These are phyloP conservation scores for Fragum fragum DNA, from an alignment of 2,888 invertebrate species.

Conservation along the genomic window DNA sequence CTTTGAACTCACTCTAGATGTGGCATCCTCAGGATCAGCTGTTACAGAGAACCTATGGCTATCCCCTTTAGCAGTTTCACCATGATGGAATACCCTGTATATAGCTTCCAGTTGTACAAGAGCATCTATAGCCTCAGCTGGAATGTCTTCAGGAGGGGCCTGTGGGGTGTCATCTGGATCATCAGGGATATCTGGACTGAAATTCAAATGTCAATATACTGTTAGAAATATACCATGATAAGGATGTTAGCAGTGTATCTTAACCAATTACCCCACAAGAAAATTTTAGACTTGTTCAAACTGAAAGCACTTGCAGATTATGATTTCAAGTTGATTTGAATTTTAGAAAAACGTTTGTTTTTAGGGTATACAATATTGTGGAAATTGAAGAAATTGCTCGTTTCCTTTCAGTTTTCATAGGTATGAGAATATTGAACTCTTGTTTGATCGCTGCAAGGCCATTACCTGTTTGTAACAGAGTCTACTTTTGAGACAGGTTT, in stretches of 20 bases:
- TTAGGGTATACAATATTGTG: too few species aligned
- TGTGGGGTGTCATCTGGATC: constrained; percentile 44
- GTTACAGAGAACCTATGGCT: constrained; percentile 84
- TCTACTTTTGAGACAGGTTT: constrained; percentile 61
- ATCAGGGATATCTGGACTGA: constrained; percentile 72
- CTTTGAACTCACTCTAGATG: constrained; percentile 82
- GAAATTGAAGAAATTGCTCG: too few species aligned
- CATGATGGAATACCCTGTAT: constrained; percentile 84
- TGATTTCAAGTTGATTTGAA: too few species aligned
- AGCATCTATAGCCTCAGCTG: constrained; percentile 80
- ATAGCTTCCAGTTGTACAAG: constrained; percentile 81
- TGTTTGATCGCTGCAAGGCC: too few species aligned
- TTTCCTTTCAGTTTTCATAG: too few species aligned
- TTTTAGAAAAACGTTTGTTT: too few species aligned
- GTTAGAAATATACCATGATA: too few species aligned
- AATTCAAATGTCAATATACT: neutral
- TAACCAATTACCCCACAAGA: too few species aligned
- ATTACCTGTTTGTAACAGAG: constrained; percentile 54
- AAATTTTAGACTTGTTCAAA: too few species aligned
- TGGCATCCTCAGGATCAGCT: constrained; percentile 84
- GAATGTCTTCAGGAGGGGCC: constrained; percentile 78
- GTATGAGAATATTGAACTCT: too few species aligned
- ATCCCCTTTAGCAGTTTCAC: constrained; percentile 84
- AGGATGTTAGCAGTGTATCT: too few species aligned
- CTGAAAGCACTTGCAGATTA: too few species aligned